Conservation (phyloP, 2,797 vertebrate genomes). For the Garrulus glandarius region DNA sequence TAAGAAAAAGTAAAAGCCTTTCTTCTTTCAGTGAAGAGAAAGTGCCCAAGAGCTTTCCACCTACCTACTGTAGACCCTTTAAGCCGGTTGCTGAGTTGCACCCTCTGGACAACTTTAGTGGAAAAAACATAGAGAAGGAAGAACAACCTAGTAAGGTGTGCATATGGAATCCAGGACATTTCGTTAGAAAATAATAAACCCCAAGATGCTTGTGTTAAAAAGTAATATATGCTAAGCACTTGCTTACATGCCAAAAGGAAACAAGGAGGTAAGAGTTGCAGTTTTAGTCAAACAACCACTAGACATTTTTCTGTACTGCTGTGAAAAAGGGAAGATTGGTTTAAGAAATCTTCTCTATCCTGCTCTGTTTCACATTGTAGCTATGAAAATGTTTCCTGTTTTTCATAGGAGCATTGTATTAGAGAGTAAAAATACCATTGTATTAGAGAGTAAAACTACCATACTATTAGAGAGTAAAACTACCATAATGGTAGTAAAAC, state of each 20-base stretch:
- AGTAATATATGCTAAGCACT: not conserved
- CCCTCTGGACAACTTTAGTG: not conserved
- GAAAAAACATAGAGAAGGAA: not conserved
- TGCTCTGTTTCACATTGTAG: not conserved
- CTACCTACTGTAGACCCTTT: not conserved
- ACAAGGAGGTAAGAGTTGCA: not conserved
- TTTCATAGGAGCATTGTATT: not conserved
- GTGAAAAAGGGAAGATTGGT: not conserved
- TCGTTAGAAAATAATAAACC: not conserved
- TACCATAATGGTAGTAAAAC: no score
- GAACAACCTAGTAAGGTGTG: not conserved
- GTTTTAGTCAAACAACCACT: not conserved
- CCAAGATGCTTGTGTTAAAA: not conserved
- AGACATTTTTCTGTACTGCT: not conserved
- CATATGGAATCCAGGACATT: not conserved
- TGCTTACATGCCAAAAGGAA: not conserved
- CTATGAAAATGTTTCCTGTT: not conserved
- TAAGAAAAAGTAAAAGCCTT: not conserved
- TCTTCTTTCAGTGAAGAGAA: not conserved
- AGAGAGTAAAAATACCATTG: not conserved
- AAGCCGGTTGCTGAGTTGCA: not conserved
- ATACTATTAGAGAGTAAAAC: no score
- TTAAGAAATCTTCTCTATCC: not conserved
- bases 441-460: not conserved
- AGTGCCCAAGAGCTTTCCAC: not conserved